Conservation (phyloP, 2,888 invertebrate species). For the Nematopogon swammerdamellus region DNA sequence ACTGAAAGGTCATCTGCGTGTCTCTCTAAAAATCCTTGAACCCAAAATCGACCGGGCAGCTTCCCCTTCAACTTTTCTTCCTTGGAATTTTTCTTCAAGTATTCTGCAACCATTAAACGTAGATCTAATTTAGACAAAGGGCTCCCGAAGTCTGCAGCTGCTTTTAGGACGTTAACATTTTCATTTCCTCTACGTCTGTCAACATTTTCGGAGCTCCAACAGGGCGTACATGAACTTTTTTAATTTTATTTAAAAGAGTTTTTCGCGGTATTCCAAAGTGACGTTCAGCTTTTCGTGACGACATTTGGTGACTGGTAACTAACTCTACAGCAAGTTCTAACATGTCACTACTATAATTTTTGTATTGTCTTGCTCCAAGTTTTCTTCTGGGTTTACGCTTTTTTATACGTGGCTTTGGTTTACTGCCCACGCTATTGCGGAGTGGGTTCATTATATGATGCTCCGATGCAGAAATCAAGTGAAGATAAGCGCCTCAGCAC, state of each 20-base stretch:
- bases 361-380: background rate
- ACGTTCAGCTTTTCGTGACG: background rate
- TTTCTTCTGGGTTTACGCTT: no score
- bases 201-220: background rate
- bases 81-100: background rate
- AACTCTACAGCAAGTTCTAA: background rate
- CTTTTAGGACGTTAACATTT: background rate
- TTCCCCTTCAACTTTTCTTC: background rate
- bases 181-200: background rate
- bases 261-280: background rate
- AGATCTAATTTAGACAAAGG: background rate
- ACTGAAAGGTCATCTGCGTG: conserved; percentile 3
- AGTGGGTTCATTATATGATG: no score
- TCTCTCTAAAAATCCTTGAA: conserved; percentile 4
- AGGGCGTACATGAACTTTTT: background rate
- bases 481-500: no score
- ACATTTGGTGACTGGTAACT: background rate
- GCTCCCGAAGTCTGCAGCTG: background rate
- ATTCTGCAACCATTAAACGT: background rate
- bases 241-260: background rate
- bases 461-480: no score
- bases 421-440: no score
- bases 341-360: background rate
- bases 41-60: background rate
- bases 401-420: no score